phyloP scores from a whole-genome alignment of 1,140 invertebrate genomes.

The Drosophila rufa region DNA sequence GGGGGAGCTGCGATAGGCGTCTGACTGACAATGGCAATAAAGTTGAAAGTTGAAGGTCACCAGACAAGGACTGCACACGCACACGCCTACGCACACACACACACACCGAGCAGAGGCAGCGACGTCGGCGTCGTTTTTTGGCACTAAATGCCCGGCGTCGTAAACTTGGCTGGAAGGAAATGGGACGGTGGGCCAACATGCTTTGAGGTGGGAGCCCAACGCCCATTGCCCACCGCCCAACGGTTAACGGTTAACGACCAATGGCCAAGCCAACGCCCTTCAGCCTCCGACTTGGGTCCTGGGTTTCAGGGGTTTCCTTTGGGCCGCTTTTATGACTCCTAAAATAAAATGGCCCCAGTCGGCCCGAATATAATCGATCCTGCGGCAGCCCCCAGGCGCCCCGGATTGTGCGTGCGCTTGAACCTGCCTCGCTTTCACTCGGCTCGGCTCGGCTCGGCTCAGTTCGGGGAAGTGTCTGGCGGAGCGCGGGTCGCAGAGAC shows the following conservation, averaged over 20 bases:
- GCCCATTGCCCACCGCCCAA: slow-evolving; percentile 16
- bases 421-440: slow-evolving; percentile 56
- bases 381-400: neutral
- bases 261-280: slow-evolving; percentile 60
- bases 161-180: slow-evolving; percentile 9
- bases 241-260: slow-evolving; percentile 22
- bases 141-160: slow-evolving; percentile 41
- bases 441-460: slow-evolving; percentile 29
- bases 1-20: slow-evolving; percentile 16
- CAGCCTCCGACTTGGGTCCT: slow-evolving; percentile 33
- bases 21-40: slow-evolving; percentile 80
- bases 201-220: slow-evolving; percentile 40
- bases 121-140: slow-evolving; percentile 73
- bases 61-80: slow-evolving; percentile 61
- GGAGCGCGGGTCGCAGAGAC: slow-evolving; percentile 60
- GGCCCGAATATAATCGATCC: slow-evolving; percentile 73
- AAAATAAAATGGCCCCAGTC: slow-evolving; percentile 63
- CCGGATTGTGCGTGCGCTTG: slow-evolving; percentile 65
- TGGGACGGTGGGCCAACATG: slow-evolving; percentile 22
- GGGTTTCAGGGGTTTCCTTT: slow-evolving; percentile 18
- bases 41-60: slow-evolving; percentile 84
- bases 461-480: slow-evolving; percentile 68
- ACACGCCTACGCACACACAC: slow-evolving; percentile 15
- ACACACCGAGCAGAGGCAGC: slow-evolving; percentile 10
- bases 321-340: slow-evolving; percentile 47